Conservation (phyloP, 2,888 invertebrate genomes). For the Drosophila incognita region DNA sequence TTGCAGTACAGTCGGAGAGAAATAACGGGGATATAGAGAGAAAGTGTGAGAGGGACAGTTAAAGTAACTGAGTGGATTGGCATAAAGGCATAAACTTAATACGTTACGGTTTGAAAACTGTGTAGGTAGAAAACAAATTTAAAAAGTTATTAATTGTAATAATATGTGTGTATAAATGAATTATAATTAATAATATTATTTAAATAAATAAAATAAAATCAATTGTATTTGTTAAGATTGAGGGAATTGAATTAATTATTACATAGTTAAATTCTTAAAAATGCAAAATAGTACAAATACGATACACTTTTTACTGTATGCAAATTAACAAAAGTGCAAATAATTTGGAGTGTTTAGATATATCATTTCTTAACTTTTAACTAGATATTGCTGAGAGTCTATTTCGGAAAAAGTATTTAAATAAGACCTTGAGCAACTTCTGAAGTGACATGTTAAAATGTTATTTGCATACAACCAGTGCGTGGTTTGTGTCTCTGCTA, state of each 20-base stretch:
- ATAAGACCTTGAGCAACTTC: not conserved
- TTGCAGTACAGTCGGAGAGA: not conserved
- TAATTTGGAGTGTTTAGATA: not conserved
- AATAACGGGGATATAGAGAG: not conserved
- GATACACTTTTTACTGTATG: not conserved
- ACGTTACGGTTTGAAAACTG: slow-evolving; percentile 17
- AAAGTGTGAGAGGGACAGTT: not conserved
- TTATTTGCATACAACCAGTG: not conserved
- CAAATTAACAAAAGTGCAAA: not conserved
- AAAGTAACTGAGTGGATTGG: not conserved
- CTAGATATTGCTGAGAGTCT: not conserved
- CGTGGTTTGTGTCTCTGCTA: slow-evolving; percentile 42
- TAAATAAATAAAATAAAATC: not conserved
- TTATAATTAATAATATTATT: not conserved
- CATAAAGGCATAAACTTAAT: slow-evolving; percentile 32
- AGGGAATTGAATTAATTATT: not conserved
- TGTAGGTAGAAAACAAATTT: not conserved
- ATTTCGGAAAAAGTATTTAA: not conserved
- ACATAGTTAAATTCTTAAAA: not conserved
- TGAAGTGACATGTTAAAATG: not conserved
- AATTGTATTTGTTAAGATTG: not conserved
- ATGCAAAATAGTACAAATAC: not conserved
- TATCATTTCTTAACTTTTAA: not conserved
- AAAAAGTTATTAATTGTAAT: too few relatives aligned
- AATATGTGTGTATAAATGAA: not conserved